Percentiles rank a stretch among this genome's conserved stretches.
Evolutionary conservation across 2,797 vertebrate species (phyloP).

Genomic region (Peromyscus melanophrys): DNA sequence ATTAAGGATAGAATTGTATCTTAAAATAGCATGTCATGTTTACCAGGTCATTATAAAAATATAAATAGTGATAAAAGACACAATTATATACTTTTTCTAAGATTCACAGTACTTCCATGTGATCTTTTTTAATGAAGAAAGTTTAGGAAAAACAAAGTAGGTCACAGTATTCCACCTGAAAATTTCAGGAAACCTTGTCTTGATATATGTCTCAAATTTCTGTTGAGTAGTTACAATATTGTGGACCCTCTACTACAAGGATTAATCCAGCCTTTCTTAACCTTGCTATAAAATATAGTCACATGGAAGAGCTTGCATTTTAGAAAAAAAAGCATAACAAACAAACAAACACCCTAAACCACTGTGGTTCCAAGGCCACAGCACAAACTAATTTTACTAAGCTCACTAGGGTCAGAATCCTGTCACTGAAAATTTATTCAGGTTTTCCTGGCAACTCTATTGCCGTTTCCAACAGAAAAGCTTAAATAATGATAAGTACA

Average conservation of each 20-base stretch:
- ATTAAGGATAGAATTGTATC: not conserved
- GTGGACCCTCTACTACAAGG: not conserved
- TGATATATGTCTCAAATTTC: not conserved
- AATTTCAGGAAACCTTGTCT: constrained; percentile 8
- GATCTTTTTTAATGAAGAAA: not conserved
- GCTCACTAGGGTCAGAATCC: not conserved
- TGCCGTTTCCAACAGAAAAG: constrained; percentile 48
- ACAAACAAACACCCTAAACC: not conserved
- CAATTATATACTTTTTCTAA: not conserved
- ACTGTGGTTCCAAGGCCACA: not conserved
- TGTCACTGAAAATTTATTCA: constrained; percentile 2
- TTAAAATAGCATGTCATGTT: not conserved
- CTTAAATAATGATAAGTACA: constrained; percentile 4
- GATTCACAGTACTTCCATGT: not conserved
- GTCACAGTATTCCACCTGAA: not conserved
- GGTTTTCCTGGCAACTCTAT: not conserved
- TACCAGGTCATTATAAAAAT: not conserved
- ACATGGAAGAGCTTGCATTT: not conserved
- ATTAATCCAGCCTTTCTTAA: not conserved
- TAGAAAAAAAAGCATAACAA: not conserved
- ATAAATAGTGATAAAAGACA: not conserved
- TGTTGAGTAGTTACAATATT: not conserved
- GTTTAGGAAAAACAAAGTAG: not conserved
- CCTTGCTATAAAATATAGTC: not conserved
- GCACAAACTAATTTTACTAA: not conserved